phyloP scores from a whole-genome alignment of 2,113 vertebrate genomes.

The Chloropsis hardwickii region DNA sequence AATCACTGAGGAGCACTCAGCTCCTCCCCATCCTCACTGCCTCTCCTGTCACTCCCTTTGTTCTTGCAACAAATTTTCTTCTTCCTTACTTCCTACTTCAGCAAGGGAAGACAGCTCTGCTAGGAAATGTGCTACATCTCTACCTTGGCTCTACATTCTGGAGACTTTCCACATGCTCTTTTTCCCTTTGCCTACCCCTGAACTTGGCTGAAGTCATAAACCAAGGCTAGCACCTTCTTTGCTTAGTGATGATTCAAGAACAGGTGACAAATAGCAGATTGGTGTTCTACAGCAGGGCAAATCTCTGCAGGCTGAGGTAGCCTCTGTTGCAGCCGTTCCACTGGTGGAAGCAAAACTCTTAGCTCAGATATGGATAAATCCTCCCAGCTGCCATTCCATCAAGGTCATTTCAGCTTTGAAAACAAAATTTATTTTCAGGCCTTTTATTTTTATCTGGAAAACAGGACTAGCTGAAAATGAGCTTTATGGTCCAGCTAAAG shows the following conservation, averaged over 20 bases:
- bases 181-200: neutral
- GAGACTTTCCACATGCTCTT: neutral
- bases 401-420: neutral
- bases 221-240: neutral
- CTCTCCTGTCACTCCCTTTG: neutral
- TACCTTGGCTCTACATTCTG: neutral
- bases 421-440: neutral
- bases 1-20: neutral
- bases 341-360: neutral
- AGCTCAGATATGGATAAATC: neutral
- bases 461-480: neutral
- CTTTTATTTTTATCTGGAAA: neutral
- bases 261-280: neutral
- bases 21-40: rapidly evolving
- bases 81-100: neutral
- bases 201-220: neutral
- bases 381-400: neutral
- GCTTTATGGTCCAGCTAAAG: neutral
- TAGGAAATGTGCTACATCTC: neutral
- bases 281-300: neutral
- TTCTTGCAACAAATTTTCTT: neutral
- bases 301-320: neutral
- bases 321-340: neutral
- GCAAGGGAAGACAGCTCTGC: neutral
- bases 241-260: neutral